Evolutionary conservation across 2,888 invertebrate species (phyloP).

Genomic region (Perdita meconis): DNA sequence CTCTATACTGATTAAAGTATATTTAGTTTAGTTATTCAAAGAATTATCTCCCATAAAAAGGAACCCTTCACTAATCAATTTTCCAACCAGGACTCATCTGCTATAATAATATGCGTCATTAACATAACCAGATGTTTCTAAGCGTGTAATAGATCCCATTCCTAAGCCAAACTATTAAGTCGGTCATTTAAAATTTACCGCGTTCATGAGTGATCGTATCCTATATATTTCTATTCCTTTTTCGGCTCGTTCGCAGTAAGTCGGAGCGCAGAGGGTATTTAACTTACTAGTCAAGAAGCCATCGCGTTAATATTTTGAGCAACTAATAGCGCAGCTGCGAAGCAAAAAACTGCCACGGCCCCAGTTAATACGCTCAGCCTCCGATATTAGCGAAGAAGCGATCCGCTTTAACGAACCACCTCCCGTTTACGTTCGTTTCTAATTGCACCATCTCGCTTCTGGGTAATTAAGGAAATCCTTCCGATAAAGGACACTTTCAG

Average conservation of each 20-base stretch:
- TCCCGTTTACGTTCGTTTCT: slow-evolving; percentile 26
- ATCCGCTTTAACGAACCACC: slow-evolving; percentile 32
- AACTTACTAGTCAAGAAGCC: not conserved
- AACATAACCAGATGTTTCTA: no score
- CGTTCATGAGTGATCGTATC: not conserved
- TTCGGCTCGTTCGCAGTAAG: not conserved
- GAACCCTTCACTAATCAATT: no score
- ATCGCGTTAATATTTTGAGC: slow-evolving; percentile 13
- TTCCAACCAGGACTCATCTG: no score
- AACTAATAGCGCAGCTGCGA: not conserved
- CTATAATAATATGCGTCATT: no score
- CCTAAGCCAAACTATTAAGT: no score
- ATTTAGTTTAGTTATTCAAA: no score
- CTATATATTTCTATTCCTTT: not conserved
- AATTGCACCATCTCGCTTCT: slow-evolving; percentile 40
- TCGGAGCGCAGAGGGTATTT: not conserved
- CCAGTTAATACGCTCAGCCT: slow-evolving; percentile 7
- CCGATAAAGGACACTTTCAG: slow-evolving; percentile 38
- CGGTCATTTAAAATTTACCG: no score
- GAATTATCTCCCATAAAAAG: no score
- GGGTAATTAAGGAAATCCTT: slow-evolving; percentile 42
- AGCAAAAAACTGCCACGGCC: not conserved
- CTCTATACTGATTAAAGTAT: no score
- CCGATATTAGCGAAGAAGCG: slow-evolving; percentile 24
- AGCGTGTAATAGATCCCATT: no score